Evolutionary conservation across 1,140 invertebrate genomes (phyloP).

Genomic region (Zophobas morio): DNA sequence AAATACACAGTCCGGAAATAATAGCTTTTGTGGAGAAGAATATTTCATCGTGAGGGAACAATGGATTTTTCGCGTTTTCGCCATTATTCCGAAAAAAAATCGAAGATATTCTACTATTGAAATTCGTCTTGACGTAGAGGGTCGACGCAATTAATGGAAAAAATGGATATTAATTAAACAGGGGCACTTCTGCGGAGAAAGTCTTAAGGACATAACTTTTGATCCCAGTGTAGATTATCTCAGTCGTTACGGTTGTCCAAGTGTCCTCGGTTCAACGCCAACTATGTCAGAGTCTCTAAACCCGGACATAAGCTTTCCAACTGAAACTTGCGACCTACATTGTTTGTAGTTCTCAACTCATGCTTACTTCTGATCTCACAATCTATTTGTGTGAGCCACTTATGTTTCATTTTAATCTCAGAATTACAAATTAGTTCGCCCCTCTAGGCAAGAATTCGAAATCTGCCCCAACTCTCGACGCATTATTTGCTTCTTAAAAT

Average conservation of each 20-base stretch:
- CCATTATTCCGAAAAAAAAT: conserved; percentile 17
- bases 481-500: conserved; percentile 20
- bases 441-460: conserved; percentile 11
- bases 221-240: conserved; percentile 52
- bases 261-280: conserved; percentile 47
- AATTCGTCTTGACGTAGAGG: not conserved
- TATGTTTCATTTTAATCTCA: conserved; percentile 40
- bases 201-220: conserved; percentile 43
- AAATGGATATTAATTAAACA: conserved; percentile 1
- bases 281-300: conserved; percentile 52
- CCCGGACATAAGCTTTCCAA: conserved; percentile 50
- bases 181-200: not conserved
- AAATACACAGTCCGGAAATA: conserved; percentile 33
- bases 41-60: conserved; percentile 26
- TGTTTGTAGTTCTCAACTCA: conserved; percentile 42
- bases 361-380: conserved; percentile 41
- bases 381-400: conserved; percentile 42
- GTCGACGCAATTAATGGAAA: not conserved
- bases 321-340: conserved; percentile 41
- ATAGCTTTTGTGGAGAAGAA: conserved; percentile 23
- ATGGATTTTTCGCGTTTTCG: conserved; percentile 21
- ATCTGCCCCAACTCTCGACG: not conserved
- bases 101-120: not conserved
- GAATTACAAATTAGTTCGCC: conserved; percentile 42
- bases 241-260: conserved; percentile 50